These are phyloP conservation scores for Sminthurides aquaticus DNA, from an alignment of 2,888 invertebrate species.

Conservation along the genomic window DNA sequence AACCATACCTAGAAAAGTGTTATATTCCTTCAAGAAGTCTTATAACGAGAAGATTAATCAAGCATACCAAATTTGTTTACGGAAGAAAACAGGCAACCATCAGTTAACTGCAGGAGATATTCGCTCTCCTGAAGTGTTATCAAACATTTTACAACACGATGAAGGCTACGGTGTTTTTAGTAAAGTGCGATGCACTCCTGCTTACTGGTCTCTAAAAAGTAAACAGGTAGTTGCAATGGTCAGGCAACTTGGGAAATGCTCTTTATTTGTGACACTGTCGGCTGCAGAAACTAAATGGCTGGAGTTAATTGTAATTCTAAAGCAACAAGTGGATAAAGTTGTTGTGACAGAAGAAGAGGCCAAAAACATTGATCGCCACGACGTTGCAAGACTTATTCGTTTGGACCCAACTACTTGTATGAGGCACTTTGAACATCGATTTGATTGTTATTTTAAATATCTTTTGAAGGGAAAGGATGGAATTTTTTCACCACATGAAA, in stretches of 20 bases:
- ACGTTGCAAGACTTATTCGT: conserved; percentile 9
- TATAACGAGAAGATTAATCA: conserved; percentile 10
- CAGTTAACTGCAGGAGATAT: conserved; percentile 17
- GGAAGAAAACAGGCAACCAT: conserved; percentile 13
- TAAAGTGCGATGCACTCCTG: conserved; percentile 21
- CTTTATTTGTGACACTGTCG: conserved; percentile 28
- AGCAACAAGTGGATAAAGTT: background rate
- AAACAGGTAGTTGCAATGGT: conserved; percentile 27
- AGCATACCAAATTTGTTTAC: conserved; percentile 15
- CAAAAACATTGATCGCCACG: background rate
- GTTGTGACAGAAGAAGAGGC: conserved; percentile 20
- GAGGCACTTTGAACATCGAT: conserved; percentile 22
- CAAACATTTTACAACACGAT: conserved; percentile 19
- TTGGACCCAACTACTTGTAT: conserved; percentile 13
- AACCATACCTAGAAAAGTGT: conserved; percentile 10
- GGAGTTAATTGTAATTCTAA: conserved; percentile 17
- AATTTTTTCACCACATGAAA: conserved; percentile 4
- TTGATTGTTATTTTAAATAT: conserved; percentile 7
- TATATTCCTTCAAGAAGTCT: conserved; percentile 16
- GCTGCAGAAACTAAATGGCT: conserved; percentile 30
- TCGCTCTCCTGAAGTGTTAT: background rate
- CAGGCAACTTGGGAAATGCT: conserved; percentile 20
- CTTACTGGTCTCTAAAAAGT: conserved; percentile 20
- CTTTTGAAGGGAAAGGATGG: conserved; percentile 12
- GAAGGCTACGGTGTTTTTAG: conserved; percentile 27